Evolutionary conservation across 2,888 invertebrate genomes (phyloP), one percentile per base, ranked within the genome.

Genomic region (Thumatha senex): DNA sequence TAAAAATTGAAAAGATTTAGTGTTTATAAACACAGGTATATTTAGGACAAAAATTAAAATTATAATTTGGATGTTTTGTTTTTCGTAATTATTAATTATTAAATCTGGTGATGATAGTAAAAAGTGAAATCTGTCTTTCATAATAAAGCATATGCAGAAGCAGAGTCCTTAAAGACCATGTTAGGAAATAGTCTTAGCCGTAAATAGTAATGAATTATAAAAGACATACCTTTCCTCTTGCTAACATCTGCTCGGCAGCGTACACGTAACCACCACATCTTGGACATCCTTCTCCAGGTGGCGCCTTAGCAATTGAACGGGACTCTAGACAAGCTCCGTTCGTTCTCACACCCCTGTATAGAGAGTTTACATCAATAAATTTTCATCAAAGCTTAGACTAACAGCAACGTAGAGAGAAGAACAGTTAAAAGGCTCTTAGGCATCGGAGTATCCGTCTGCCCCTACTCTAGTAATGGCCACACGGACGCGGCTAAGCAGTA

Each of bases 191-290:
- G 11, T 41, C 41, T 30, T 42, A 7, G n/a, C 14, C 34, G n/a
- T 39, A 10, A 30, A 36, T 40, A 41, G 12, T 9, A 24, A 7
- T 43, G 33, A 35, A 35, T 24, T 12, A 12, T 12, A 24, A 24
- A 12, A 7, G 13, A 35, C 94, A 95, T 93, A 97, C 97, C 93
- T 95, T 94, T 93, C 96, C 97, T 82, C 96, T 94, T 67, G 97
- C 97, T 76, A 97, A 93, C 97, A 97, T 97, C 91, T 97, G 96
- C 89, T 98, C 97, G 55, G 97, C 97, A 59, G 96, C 96, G 86
- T 97, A 98, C 48, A 97, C 97, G 80, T 89, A 96, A 61, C 97
- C 97, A 61, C 97, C 97, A 82, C 97, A 97, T 72, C 97, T 93
- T 30, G 97, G 97, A 78, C 97, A 97, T 57, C 97, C 97, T 85